Evolutionary conservation across 2,797 vertebrate genomes (phyloP), one percentile per base, ranked within the genome.

Genomic region (Esox lucius): DNA sequence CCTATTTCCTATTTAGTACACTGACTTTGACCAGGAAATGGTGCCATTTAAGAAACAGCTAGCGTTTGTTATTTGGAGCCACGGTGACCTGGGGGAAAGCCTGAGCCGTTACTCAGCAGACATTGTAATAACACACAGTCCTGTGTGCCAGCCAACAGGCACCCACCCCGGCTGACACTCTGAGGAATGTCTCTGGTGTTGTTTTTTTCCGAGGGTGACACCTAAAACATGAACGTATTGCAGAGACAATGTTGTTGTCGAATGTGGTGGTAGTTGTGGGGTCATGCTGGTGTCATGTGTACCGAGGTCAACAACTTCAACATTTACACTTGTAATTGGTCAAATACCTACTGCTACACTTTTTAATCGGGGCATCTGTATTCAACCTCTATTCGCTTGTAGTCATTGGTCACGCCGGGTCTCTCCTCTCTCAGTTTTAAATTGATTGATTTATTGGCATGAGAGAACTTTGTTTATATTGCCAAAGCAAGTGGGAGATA

Each of bases 41-140:
- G 53, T 56, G n/a, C 19, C 53, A 56, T 56, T 56, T 56, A n/a
- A 8, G 53, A 22, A 9, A 1, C 19, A 0, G 2, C 15, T 31
- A 6, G 16, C 81, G 75, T 74, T 71, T 69, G 59, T 76, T 82
- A 84, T 90, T 85, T 86, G 65, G 76, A 68, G 3, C 62, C 22
- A 53, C 53, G 2, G 53, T 15, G 53, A 56, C n/a, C 2, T 56
- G 53, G 49, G 13, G 51, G n/a, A 56, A 56, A n/a, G 19, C 7
- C 19, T 56, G 51, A n/a, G 19, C 51, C n/a, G 19, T 56, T 56
- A 56, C 51, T n/a, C 51, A 56, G 17, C 17, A 56, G 19, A 56
- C 51, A 19, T n/a, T n/a, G n/a, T n/a, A 19, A 56, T 56, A 56
- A 56, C 51, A 22, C 51, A n/a, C 16, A 16, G 51, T 56, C 51